Base-by-base conservation (phyloP, 1,140 invertebrate genomes). In the Calosoma granatense region DNA sequence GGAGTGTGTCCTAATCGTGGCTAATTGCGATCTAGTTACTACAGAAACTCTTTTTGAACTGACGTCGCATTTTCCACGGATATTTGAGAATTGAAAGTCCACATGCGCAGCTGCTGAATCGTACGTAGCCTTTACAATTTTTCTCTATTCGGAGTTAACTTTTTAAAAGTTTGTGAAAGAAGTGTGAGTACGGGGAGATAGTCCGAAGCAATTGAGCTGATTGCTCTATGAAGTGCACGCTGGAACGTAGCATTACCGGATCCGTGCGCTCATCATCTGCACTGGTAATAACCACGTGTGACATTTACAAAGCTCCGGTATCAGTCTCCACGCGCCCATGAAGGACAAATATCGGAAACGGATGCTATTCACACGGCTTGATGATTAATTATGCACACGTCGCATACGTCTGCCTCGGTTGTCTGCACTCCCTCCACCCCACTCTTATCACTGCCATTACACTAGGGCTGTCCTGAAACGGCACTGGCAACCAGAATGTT, bases 121-220 rank as follows among this genome's bases (percentile, higher is more conserved):
- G 6, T 9, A 9, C 41, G 41, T 47, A 17, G 6, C 15, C 17
- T 47, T 47, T 47, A 47, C 41, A 47, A 47, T 47, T 47, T 47
- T 47, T 17, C 6, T 30, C 41, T 47, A 47, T 47, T 47, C 41
- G 41, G 4, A 17, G 17, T 17, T 11, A 47, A 47, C 41, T 47
- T 47, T 36, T 47, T 47, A 47, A 47, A 47, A 47, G 41, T 36
- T 36, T 9, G 6, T 36, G 26, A 36, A 36, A 36, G 26, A 36
- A 9, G 6, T 36, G 26, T n/a, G 6, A 6, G n/a, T 36, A 9
- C 26, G 26, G n/a, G 26, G n/a, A 36, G n/a, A 36, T n/a, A n/a
- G n/a, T n/a, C 6, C 26, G 6, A 36, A 36, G 26, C 26, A 36
- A 36, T 36, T 36, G 26, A 36, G 26, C 26, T 36, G 26, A 36